These are phyloP conservation scores for Dynastes grantii DNA, from an alignment of 2,888 invertebrate species.

Conservation along the genomic window DNA sequence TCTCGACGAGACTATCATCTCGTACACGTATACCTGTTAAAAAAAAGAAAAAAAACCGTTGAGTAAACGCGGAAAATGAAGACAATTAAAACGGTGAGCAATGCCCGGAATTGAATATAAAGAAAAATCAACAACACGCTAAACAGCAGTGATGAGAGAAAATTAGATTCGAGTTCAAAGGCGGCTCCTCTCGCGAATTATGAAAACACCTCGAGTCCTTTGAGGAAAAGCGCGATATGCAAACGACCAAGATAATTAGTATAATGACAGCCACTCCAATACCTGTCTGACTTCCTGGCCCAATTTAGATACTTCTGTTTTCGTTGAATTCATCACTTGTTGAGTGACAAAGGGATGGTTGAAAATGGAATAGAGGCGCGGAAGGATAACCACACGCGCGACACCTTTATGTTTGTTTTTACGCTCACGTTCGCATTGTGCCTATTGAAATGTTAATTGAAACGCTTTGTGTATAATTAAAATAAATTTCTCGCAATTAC, in stretches of 20 bases:
- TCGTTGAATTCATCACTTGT: slow-evolving; percentile 58
- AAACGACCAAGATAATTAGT: slow-evolving; percentile 72
- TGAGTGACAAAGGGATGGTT: slow-evolving; percentile 50
- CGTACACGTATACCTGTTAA: slow-evolving; percentile 23
- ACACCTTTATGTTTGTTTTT: slow-evolving; percentile 20
- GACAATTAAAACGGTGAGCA: slow-evolving; percentile 59
- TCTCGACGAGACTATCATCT: slow-evolving; percentile 3
- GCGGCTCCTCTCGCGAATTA: slow-evolving; percentile 69
- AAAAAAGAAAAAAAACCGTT: slow-evolving; percentile 32
- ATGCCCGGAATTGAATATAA: slow-evolving; percentile 53
- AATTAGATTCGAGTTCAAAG: slow-evolving; percentile 71
- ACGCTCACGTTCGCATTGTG: neutral
- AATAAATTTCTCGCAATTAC: neutral
- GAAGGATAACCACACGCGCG: slow-evolving; percentile 36
- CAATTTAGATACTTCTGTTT: slow-evolving; percentile 61
- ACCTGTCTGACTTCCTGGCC: slow-evolving; percentile 64
- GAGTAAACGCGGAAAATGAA: slow-evolving; percentile 54
- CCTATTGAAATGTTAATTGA: slow-evolving; percentile 15
- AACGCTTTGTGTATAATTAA: neutral
- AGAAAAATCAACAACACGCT: slow-evolving; percentile 62
- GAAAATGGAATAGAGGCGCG: slow-evolving; percentile 41
- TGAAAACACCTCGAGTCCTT: slow-evolving; percentile 71
- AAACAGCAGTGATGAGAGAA: slow-evolving; percentile 66
- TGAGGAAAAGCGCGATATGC: slow-evolving; percentile 68
- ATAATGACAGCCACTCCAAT: slow-evolving; percentile 71